Conservation (phyloP, 2,113 vertebrate species). For the Ellobius talpinus region DNA sequence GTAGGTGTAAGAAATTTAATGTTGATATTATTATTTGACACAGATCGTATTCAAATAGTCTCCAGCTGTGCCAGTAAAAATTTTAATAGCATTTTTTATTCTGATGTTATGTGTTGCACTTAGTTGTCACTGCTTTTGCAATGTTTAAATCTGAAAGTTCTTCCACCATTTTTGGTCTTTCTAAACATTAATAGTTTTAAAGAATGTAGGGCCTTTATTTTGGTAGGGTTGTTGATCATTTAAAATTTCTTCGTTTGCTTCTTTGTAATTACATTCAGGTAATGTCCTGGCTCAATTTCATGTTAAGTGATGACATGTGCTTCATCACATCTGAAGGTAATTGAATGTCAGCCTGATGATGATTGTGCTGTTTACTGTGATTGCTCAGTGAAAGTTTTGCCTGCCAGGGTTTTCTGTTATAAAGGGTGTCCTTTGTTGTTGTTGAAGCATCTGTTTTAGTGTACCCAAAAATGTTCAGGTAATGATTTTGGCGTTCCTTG, state of each 20-base stretch:
- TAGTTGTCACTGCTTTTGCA: not conserved
- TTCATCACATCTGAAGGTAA: not conserved
- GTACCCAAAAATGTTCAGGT: not conserved
- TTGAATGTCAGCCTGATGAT: not conserved
- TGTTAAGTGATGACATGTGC: not conserved
- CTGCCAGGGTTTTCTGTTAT: not conserved
- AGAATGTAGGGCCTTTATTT: not conserved
- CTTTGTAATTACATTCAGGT: not conserved
- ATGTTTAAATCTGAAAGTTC: constrained; percentile 38
- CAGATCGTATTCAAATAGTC: not conserved
- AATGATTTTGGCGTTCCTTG: constrained; percentile 19
- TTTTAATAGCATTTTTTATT: constrained; percentile 6
- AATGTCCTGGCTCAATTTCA: not conserved
- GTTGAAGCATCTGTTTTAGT: not conserved
- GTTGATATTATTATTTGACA: not conserved
- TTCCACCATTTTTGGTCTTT: not conserved
- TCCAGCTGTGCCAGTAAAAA: not conserved
- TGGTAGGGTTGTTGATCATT: not conserved
- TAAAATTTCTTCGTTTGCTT: not conserved
- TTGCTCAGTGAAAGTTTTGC: not conserved
- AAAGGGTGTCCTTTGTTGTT: constrained; percentile 27
- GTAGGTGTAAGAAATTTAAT: constrained; percentile 20
- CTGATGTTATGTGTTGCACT: not conserved
- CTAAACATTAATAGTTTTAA: not conserved
- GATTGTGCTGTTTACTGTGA: not conserved